A percentile compares a stretch with the other conserved stretches of the same genome.
Evolutionary conservation across 2,888 invertebrate genomes (phyloP).

Genomic region (Lycocerus yunnanus): DNA sequence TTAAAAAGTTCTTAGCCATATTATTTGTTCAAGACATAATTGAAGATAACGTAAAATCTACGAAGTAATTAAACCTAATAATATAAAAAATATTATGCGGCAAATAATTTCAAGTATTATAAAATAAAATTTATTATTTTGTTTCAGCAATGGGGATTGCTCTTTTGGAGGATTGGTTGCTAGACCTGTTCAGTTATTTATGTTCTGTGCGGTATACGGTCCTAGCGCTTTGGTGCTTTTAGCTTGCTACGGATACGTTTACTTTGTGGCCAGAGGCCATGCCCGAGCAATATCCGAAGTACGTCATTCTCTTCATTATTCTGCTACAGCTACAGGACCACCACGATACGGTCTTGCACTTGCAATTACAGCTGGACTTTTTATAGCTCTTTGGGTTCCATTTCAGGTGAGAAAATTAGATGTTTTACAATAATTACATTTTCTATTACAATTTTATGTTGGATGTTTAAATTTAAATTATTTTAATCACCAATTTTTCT

Average conservation of each 20-base stretch:
- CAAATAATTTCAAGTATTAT: too few species aligned
- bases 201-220: conserved; percentile 64
- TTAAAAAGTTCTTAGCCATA: background rate
- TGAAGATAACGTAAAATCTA: background rate
- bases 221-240: conserved; percentile 63
- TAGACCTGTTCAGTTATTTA: conserved; percentile 61
- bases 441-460: too few species aligned
- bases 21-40: background rate
- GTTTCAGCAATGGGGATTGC: conserved; percentile 55
- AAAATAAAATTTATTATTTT: conserved; percentile 24
- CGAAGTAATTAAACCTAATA: too few species aligned
- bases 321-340: conserved; percentile 43
- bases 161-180: conserved; percentile 59
- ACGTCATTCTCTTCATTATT: conserved; percentile 60
- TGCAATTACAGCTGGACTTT: conserved; percentile 66
- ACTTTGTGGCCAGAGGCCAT: conserved; percentile 65
- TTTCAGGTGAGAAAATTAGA: conserved; percentile 58
- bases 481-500: too few species aligned
- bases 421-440: too few species aligned
- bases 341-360: conserved; percentile 66
- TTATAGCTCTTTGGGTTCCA: conserved; percentile 65
- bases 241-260: conserved; percentile 67
- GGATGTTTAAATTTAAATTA: too few species aligned
- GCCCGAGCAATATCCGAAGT: conserved; percentile 67
- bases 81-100: too few species aligned